Conservation (phyloP, 1,140 invertebrate genomes). For the Mylabris phalerata region DNA sequence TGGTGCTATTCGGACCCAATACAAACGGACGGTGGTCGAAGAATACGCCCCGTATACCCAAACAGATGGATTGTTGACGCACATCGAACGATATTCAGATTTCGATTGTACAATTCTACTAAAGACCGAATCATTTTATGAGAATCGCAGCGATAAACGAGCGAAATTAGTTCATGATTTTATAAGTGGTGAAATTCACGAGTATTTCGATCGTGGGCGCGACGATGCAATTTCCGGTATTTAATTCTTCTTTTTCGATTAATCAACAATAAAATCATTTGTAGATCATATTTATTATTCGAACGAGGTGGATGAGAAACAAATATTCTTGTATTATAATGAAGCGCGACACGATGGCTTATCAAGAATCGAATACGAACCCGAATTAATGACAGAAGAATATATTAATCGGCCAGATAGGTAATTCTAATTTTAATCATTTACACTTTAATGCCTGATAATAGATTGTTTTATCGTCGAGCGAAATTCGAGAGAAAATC, state of each 20-base stretch:
- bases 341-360: constrained; percentile 61
- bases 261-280: constrained; percentile 11
- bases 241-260: not conserved
- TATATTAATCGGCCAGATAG: constrained; percentile 51
- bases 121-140: constrained; percentile 58
- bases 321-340: constrained; percentile 62
- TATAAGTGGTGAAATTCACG: constrained; percentile 49
- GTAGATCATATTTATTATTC: constrained; percentile 55
- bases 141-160: constrained; percentile 63
- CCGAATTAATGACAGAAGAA: constrained; percentile 52
- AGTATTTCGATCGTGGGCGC: constrained; percentile 63
- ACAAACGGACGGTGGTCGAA: constrained; percentile 69
- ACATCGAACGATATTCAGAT: constrained; percentile 62
- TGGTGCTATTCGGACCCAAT: constrained; percentile 62
- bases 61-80: constrained; percentile 61
- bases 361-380: constrained; percentile 51
- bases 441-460: too few species aligned
- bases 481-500: constrained; percentile 26
- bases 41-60: constrained; percentile 69
- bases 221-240: constrained; percentile 61
- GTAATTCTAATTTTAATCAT: not conserved
- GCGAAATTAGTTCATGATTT: constrained; percentile 53
- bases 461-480: constrained; percentile 31
- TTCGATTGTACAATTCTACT: constrained; percentile 55
- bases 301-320: constrained; percentile 10